These are phyloP conservation scores for Amblyjoppa proteus DNA, from an alignment of 2,888 invertebrate species.

Conservation along the genomic window DNA sequence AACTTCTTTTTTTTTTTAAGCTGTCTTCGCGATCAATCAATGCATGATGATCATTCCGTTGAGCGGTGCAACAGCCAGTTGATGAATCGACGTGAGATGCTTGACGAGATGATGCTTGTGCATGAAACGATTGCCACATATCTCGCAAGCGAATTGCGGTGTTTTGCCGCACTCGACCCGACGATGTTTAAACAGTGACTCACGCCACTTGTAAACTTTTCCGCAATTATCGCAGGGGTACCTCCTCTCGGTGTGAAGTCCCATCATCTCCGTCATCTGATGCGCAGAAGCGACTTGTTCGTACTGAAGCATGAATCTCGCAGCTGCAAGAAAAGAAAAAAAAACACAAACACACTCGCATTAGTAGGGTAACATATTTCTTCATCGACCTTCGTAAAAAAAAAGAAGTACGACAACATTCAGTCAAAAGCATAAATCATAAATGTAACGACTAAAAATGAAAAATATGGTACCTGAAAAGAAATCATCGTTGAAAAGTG, in stretches of 20 bases:
- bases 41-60: slow-evolving; percentile 52
- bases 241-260: slow-evolving; percentile 63
- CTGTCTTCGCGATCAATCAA: slow-evolving; percentile 18
- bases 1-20: background rate
- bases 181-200: slow-evolving; percentile 79
- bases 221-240: slow-evolving; percentile 79
- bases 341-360: slow-evolving; percentile 4
- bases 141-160: slow-evolving; percentile 81
- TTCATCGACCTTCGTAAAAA: slow-evolving; percentile 24
- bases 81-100: slow-evolving; percentile 76
- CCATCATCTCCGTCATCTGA: slow-evolving; percentile 35
- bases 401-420: slow-evolving; percentile 42
- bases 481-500: background rate
- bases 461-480: slow-evolving; percentile 22
- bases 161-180: slow-evolving; percentile 81
- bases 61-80: slow-evolving; percentile 44
- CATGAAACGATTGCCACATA: slow-evolving; percentile 84
- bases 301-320: slow-evolving; percentile 61
- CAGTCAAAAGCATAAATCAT: slow-evolving; percentile 25
- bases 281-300: slow-evolving; percentile 43
- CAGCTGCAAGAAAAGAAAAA: slow-evolving; percentile 52
- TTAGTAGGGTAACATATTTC: slow-evolving; percentile 38
- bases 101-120: slow-evolving; percentile 85
- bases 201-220: slow-evolving; percentile 81
- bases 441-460: slow-evolving; percentile 1